phyloP scores from a whole-genome alignment of 35 echinoderm and acorn worm genomes.

The Apostichopus japonicus region DNA sequence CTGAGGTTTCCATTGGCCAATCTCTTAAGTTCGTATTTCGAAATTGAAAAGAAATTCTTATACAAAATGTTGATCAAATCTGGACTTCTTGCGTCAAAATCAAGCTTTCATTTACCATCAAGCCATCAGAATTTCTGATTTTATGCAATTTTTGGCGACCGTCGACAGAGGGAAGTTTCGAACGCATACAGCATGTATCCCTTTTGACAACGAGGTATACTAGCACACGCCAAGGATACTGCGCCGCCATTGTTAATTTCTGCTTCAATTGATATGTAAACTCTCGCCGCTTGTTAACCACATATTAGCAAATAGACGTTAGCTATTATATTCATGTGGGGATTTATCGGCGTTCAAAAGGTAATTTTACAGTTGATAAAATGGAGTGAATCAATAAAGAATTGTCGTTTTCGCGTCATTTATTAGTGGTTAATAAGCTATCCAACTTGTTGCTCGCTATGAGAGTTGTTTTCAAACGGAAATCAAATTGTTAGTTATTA shows the following conservation, averaged over 20 bases:
- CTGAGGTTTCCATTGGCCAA: too few relatives aligned
- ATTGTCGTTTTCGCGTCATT: neutral
- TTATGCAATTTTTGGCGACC: too few relatives aligned
- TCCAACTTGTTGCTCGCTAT: slow-evolving; percentile 29
- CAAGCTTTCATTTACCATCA: neutral
- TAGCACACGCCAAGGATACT: neutral
- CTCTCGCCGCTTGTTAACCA: slow-evolving; percentile 15
- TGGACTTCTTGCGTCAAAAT: neutral
- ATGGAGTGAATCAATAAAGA: neutral
- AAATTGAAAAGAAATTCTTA: too few relatives aligned
- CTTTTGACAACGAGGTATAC: too few relatives aligned
- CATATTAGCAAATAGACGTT: neutral
- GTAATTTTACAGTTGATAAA: slow-evolving; percentile 30
- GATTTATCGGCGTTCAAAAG: neutral
- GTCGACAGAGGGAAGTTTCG: too few relatives aligned
- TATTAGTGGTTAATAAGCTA: slow-evolving; percentile 32
- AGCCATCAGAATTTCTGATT: neutral
- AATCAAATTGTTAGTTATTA: slow-evolving; percentile 10
- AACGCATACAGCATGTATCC: too few relatives aligned
- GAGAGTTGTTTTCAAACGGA: slow-evolving; percentile 22
- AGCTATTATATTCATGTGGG: neutral
- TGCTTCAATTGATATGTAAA: neutral
- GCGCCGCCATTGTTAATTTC: slow-evolving; percentile 3
- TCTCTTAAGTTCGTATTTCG: too few relatives aligned
- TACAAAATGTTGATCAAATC: too few relatives aligned